A percentile compares a stretch with the other conserved stretches of the same genome.
Conservation (phyloP, 2,888 invertebrate species). For the Aphodius sticticus region DNA sequence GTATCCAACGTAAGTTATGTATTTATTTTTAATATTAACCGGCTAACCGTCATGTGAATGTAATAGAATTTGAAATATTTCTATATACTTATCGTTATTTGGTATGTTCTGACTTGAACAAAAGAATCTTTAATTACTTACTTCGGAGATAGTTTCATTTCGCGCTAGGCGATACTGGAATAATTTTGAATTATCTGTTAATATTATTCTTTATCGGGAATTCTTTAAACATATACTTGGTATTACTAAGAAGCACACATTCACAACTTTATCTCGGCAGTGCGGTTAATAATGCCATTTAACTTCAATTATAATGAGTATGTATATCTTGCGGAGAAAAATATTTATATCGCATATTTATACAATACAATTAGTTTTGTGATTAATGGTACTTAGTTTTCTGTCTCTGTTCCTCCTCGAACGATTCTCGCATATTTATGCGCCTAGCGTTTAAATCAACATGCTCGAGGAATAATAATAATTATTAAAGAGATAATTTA, state of each 20-base stretch:
- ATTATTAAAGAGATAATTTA: not conserved
- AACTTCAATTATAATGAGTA: conserved; percentile 25
- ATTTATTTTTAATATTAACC: too few relatives aligned
- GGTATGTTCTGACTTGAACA: not conserved
- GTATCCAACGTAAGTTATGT: not conserved
- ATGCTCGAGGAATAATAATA: not conserved
- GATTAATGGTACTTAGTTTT: conserved; percentile 16
- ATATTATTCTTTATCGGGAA: not conserved
- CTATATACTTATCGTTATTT: not conserved
- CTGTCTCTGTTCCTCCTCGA: not conserved
- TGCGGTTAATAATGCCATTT: conserved; percentile 21
- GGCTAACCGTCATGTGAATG: too few relatives aligned
- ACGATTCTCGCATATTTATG: not conserved
- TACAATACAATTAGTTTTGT: conserved; percentile 22
- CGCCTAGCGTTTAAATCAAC: not conserved
- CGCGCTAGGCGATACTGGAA: not conserved
- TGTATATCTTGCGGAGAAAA: conserved; percentile 23
- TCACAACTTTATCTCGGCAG: conserved; percentile 16
- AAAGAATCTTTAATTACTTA: not conserved
- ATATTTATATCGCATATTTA: conserved; percentile 25
- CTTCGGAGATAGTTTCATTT: not conserved
- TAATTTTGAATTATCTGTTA: not conserved
- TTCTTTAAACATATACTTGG: conserved; percentile 4
- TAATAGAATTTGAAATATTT: too few relatives aligned
- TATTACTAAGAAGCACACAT: not conserved